Conservation (phyloP, 1,140 invertebrate species). For the Plutomurus gul region DNA sequence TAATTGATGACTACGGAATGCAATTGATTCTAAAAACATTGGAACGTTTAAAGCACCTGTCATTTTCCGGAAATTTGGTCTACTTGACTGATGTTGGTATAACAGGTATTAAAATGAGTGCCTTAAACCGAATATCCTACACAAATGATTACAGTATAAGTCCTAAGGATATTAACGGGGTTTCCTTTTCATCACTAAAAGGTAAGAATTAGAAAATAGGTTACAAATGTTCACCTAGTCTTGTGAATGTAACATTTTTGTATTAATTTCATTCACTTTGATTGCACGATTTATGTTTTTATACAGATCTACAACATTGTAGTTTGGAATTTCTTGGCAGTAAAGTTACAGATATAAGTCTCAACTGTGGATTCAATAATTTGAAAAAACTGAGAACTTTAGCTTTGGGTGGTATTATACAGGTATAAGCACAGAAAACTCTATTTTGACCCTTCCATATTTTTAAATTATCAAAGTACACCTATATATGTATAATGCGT, state of each 20-base stretch:
- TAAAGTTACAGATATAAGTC: background rate
- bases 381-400: background rate
- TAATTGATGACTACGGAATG: background rate
- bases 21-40: background rate
- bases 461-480: background rate
- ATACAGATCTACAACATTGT: background rate
- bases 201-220: background rate
- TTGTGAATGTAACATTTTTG: background rate
- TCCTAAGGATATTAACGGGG: background rate
- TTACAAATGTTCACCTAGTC: no score
- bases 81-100: background rate
- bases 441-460: background rate
- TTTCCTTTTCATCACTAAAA: background rate
- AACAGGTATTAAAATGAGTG: background rate
- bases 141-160: background rate
- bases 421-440: background rate
- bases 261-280: background rate
- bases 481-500: background rate
- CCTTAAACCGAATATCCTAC: background rate
- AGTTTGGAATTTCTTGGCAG: background rate
- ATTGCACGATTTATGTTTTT: background rate
- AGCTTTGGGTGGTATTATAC: background rate
- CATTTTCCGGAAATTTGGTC: background rate
- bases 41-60: background rate
- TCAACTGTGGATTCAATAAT: background rate